phyloP scores from a whole-genome alignment of 2,888 invertebrate species.

The Eupithecia subumbrata region DNA sequence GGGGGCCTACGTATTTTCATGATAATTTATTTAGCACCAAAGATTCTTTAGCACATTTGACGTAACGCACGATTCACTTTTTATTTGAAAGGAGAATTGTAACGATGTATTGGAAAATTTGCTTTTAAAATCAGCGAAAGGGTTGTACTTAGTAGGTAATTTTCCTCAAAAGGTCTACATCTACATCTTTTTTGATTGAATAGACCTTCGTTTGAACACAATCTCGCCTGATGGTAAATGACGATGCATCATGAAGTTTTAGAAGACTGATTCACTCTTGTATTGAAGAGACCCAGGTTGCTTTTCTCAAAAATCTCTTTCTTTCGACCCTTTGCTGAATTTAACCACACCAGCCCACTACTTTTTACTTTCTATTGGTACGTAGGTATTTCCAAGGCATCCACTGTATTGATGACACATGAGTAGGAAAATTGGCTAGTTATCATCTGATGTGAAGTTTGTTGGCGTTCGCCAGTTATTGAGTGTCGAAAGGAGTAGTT shows the following conservation, averaged over 20 bases:
- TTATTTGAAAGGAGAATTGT: neutral
- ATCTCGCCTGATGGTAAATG: neutral
- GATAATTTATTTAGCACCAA: constrained; percentile 1
- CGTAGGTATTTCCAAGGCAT: neutral
- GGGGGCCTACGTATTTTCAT: neutral
- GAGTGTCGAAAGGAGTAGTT: constrained; percentile 20
- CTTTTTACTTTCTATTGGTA: neutral
- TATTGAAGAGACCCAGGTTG: neutral
- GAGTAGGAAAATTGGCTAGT: neutral
- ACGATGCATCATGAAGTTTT: too few relatives aligned
- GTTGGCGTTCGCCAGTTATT: constrained; percentile 10
- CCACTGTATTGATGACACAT: neutral
- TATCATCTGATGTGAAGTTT: neutral
- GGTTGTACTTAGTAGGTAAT: neutral
- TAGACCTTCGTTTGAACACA: neutral
- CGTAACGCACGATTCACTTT: neutral
- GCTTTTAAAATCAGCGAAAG: neutral
- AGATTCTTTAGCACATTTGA: neutral
- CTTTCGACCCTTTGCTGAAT: neutral
- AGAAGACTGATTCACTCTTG: neutral
- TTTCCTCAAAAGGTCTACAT: neutral
- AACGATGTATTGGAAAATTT: neutral
- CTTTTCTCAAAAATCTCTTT: neutral
- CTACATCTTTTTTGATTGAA: neutral
- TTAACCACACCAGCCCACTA: neutral